Percentiles rank a stretch among this genome's conserved stretches.
These are phyloP conservation scores for Uromys caudimaculatus DNA, from an alignment of 2,797 vertebrate genomes.

Conservation along the genomic window DNA sequence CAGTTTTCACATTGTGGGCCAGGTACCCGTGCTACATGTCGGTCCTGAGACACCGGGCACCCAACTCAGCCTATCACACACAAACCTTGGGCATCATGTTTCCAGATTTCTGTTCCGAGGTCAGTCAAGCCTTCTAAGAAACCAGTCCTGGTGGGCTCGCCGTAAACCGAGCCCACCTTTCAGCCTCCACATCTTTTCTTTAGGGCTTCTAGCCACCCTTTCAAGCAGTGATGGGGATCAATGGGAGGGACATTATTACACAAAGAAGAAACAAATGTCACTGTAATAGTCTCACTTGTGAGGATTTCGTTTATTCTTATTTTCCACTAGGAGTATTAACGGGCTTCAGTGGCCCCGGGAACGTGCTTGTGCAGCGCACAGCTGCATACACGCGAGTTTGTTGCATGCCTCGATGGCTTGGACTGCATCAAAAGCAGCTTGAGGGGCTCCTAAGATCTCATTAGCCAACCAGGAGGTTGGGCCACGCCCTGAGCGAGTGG, in stretches of 20 bases:
- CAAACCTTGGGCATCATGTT: not conserved
- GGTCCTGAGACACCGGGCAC: not conserved
- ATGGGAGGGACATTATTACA: not conserved
- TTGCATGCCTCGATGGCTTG: not conserved
- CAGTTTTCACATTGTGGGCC: not conserved
- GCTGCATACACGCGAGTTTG: not conserved
- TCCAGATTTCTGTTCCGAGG: not conserved
- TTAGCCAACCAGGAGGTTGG: not conserved
- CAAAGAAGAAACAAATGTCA: not conserved
- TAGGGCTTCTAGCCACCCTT: not conserved
- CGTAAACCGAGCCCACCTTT: not conserved
- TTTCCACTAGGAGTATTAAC: not conserved
- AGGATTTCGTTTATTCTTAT: slow-evolving; percentile 71
- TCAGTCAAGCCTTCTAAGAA: not conserved
- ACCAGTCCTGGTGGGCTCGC: not conserved
- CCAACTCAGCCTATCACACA: not conserved
- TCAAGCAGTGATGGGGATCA: too few species aligned
- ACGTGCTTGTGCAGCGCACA: too few species aligned
- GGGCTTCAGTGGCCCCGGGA: not conserved
- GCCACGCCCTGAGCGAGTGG: not conserved
- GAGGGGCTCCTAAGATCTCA: not conserved
- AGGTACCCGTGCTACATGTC: not conserved
- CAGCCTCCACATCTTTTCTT: not conserved
- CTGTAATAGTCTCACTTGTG: not conserved
- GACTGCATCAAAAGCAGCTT: not conserved